Evolutionary conservation across 2,888 invertebrate species (phyloP).

Genomic region (Lochmaea capreae): DNA sequence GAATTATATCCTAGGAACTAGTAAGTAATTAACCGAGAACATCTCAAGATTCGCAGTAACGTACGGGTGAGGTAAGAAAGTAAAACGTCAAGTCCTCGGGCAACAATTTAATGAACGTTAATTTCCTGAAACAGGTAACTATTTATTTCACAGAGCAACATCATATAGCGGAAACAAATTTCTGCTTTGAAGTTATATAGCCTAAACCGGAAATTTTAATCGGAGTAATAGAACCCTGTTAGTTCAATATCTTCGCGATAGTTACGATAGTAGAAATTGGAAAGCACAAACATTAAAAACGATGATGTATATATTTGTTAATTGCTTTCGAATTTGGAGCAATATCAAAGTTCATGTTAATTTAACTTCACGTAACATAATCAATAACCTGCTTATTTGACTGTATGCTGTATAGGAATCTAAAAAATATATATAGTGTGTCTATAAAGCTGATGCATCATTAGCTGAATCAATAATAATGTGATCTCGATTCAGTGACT

Average conservation of each 20-base stretch:
- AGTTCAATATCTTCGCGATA: conserved; percentile 13
- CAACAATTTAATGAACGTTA: conserved; percentile 36
- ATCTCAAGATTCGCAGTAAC: conserved; percentile 14
- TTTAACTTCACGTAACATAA: not conserved
- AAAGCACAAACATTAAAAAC: conserved; percentile 4
- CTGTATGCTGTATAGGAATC: no score
- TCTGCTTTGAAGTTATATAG: conserved; percentile 24
- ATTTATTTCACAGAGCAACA: conserved; percentile 28
- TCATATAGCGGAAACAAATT: conserved; percentile 18
- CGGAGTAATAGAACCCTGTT: conserved; percentile 9
- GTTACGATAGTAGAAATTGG: conserved; percentile 19
- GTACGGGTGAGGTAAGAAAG: conserved; percentile 30
- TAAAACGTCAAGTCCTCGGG: conserved; percentile 33
- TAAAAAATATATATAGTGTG: no score
- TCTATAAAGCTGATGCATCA: no score
- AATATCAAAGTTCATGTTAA: not conserved
- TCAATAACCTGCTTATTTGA: not conserved
- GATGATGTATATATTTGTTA: conserved; percentile 18
- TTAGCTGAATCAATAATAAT: no score
- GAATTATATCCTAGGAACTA: conserved; percentile 28
- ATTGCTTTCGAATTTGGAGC: conserved; percentile 2
- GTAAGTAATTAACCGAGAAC: conserved; percentile 29
- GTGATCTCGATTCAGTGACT: no score
- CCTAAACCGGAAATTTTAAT: conserved; percentile 14
- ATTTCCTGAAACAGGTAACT: conserved; percentile 34